Evolutionary conservation across 2,888 invertebrate genomes (phyloP).

Genomic region (Drosophila kuntzei): DNA sequence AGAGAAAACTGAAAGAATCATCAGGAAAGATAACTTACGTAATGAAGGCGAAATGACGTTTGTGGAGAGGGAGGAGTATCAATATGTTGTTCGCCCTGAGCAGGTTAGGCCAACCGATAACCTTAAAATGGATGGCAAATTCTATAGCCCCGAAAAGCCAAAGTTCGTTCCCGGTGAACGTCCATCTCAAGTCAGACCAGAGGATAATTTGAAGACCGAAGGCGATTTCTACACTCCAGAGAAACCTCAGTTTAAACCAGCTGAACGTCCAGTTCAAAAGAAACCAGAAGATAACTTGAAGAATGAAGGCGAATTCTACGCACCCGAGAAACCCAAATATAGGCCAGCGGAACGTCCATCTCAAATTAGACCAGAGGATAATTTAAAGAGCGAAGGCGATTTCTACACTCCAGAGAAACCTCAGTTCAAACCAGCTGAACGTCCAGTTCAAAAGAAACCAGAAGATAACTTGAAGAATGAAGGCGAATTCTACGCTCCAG

Average conservation of each 20-base stretch:
- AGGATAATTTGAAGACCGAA: constrained; percentile 88
- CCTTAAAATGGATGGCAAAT: constrained; percentile 86
- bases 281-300: constrained; percentile 86
- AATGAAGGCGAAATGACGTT: constrained; percentile 87
- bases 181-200: constrained; percentile 86
- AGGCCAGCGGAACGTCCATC: constrained; percentile 86
- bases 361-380: constrained; percentile 86
- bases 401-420: constrained; percentile 21
- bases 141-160: constrained; percentile 86
- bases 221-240: constrained; percentile 86
- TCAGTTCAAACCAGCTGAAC: constrained; percentile 86
- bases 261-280: constrained; percentile 85
- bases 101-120: constrained; percentile 10
- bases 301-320: constrained; percentile 87
- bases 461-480: constrained; percentile 61
- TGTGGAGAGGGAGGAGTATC: constrained; percentile 81
- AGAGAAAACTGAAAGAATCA: constrained; percentile 82
- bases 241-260: constrained; percentile 85
- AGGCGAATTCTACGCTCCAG: constrained; percentile 86
- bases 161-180: constrained; percentile 86
- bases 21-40: constrained; percentile 84
- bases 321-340: constrained; percentile 85
- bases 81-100: constrained; percentile 68
- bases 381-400: constrained; percentile 41
- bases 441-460: constrained; percentile 5